Percentiles rank a stretch among this genome's conserved stretches.
These are phyloP conservation scores for Sinotaia quadrata DNA, from an alignment of 2,888 invertebrate genomes.

Conservation along the genomic window DNA sequence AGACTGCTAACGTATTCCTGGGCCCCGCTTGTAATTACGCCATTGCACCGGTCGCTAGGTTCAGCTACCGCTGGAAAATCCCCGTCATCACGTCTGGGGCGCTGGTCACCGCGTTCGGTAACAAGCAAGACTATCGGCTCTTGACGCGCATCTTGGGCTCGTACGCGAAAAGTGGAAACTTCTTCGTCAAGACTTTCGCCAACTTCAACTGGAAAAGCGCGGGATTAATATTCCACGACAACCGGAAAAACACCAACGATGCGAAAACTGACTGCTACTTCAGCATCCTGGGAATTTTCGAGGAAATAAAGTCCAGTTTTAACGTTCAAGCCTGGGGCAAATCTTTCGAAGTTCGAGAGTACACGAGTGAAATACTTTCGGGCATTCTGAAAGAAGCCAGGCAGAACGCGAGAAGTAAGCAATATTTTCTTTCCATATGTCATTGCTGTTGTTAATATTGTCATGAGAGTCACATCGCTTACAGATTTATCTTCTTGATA, in stretches of 20 bases:
- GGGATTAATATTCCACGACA: slow-evolving; percentile 49
- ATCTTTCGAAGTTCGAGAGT: no score
- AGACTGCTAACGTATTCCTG: slow-evolving; percentile 55
- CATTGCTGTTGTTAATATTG: no score
- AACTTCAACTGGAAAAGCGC: slow-evolving; percentile 51
- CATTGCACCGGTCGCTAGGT: slow-evolving; percentile 87
- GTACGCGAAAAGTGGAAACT: slow-evolving; percentile 55
- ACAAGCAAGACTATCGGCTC: slow-evolving; percentile 78
- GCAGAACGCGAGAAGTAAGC: slow-evolving; percentile 26
- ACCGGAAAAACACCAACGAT: slow-evolving; percentile 16
- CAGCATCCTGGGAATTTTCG: slow-evolving; percentile 80
- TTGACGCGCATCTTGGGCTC: slow-evolving; percentile 76
- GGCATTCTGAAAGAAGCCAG: slow-evolving; percentile 9
- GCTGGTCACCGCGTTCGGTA: slow-evolving; percentile 54
- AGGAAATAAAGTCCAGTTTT: slow-evolving; percentile 72
- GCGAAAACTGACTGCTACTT: slow-evolving; percentile 77
- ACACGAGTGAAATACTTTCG: no score
- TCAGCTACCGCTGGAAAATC: slow-evolving; percentile 87
- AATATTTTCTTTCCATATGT: no score
- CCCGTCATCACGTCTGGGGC: slow-evolving; percentile 83
- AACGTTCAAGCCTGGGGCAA: slow-evolving; percentile 30
- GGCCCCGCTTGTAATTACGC: slow-evolving; percentile 76
- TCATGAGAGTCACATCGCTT: no score
- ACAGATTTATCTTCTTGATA: no score
- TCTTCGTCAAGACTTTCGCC: slow-evolving; percentile 40